Conservation (phyloP, 2,888 invertebrate species). For the Rhamphomyia laevipes region DNA sequence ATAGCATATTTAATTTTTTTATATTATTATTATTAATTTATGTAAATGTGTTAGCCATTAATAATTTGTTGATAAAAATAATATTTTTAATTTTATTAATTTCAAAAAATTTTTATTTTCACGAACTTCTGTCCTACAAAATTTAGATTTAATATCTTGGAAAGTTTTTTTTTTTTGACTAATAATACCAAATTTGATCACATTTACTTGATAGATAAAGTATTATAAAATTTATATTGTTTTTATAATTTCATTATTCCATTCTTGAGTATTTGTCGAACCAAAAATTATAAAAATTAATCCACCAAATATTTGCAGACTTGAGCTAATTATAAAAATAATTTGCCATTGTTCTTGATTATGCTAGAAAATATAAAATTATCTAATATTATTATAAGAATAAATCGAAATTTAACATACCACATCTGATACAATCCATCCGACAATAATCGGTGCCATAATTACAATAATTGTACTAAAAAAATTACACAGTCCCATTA, state of each 20-base stretch:
- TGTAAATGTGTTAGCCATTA: too few species aligned
- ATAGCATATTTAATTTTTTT: too few species aligned
- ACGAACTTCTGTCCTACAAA: too few species aligned
- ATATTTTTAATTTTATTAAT: too few species aligned
- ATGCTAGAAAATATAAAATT: slow-evolving; percentile 17
- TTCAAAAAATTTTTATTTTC: too few species aligned
- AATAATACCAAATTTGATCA: too few species aligned
- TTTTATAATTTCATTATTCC: slow-evolving; percentile 42
- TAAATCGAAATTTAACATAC: slow-evolving; percentile 32
- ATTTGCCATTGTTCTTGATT: slow-evolving; percentile 41
- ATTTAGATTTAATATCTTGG: too few species aligned
- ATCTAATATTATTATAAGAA: neutral
- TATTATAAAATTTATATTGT: neutral
- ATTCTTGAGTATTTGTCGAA: slow-evolving; percentile 42
- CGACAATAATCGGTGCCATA: slow-evolving; percentile 48
- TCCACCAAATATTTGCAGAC: slow-evolving; percentile 41
- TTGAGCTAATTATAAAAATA: slow-evolving; percentile 44
- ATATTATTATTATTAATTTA: too few species aligned
- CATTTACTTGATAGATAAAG: too few species aligned
- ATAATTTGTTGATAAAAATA: too few species aligned
- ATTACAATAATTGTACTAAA: slow-evolving; percentile 49
- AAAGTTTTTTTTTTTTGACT: too few species aligned
- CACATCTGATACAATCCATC: slow-evolving; percentile 43
- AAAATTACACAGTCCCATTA: slow-evolving; percentile 58
- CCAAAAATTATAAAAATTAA: slow-evolving; percentile 44